Conservation (phyloP, 2,797 vertebrate species). For the Amblyopsis hoosieri region DNA sequence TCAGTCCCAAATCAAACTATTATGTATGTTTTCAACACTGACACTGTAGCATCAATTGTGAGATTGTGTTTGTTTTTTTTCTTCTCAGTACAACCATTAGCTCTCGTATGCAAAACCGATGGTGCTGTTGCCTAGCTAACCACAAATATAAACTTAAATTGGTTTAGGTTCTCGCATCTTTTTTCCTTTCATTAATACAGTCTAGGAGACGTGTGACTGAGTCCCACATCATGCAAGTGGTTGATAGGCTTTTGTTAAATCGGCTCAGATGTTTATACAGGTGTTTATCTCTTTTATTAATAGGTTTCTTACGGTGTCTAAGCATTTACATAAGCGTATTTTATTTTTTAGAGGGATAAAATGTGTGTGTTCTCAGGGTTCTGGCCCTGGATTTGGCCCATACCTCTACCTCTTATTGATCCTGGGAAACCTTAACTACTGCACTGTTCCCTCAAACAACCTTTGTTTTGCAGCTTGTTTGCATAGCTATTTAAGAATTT, state of each 20-base stretch:
- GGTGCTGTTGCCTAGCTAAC: conserved; percentile 33
- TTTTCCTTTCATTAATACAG: conserved; percentile 24
- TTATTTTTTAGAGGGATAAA: conserved; percentile 60
- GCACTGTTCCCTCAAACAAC: conserved; percentile 52
- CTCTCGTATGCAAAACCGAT: conserved; percentile 32
- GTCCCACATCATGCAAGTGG: conserved; percentile 18
- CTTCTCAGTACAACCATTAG: not conserved
- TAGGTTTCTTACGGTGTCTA: conserved; percentile 25
- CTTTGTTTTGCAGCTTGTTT: conserved; percentile 48
- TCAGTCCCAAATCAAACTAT: no score
- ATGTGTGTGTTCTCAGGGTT: conserved; percentile 68
- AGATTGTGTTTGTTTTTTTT: no score
- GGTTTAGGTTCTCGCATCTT: conserved; percentile 50
- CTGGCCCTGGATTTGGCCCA: conserved; percentile 54
- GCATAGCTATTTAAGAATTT: conserved; percentile 32
- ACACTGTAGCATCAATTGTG: no score
- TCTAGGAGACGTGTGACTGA: conserved; percentile 29
- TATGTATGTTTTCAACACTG: no score
- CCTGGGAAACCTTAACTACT: conserved; percentile 70
- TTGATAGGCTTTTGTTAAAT: conserved; percentile 40
- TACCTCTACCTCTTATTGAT: conserved; percentile 78
- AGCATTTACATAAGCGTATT: conserved; percentile 37
- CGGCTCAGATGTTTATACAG: conserved; percentile 16
- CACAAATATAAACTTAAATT: conserved; percentile 20
- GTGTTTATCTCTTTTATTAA: conserved; percentile 18